Conservation (phyloP, 2,888 invertebrate genomes). For the Geophilus truncorum region DNA sequence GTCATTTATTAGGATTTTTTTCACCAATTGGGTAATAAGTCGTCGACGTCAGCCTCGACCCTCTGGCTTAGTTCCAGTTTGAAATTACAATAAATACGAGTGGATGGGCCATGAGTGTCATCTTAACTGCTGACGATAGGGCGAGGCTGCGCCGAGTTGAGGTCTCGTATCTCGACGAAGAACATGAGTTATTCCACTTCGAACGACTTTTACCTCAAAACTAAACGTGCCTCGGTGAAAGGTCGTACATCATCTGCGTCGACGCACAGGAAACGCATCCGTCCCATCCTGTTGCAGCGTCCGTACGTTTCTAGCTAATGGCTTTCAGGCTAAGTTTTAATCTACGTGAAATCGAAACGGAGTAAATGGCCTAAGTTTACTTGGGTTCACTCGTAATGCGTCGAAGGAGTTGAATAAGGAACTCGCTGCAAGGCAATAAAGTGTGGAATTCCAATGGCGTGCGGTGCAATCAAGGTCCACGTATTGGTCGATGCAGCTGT, state of each 20-base stretch:
- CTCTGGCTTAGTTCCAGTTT: not conserved
- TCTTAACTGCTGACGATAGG: not conserved
- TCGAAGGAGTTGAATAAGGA: not conserved
- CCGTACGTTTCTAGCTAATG: not conserved
- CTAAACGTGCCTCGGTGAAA: not conserved
- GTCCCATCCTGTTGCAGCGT: not conserved
- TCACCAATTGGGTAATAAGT: not conserved
- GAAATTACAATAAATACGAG: not conserved
- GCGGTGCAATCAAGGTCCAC: not conserved
- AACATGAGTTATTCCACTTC: not conserved
- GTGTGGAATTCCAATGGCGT: conserved; percentile 3
- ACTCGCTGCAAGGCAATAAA: not conserved
- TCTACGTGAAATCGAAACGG: not conserved
- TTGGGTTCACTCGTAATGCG: not conserved
- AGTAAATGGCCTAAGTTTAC: not conserved
- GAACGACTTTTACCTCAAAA: not conserved
- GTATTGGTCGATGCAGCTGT: conserved; percentile 5
- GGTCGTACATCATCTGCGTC: not conserved
- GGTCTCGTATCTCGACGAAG: not conserved
- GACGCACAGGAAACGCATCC: not conserved
- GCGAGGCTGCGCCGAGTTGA: not conserved
- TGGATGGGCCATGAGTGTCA: not conserved
- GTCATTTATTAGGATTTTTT: not conserved
- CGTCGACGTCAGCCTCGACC: not conserved
- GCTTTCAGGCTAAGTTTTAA: not conserved